Evolutionary conservation across 2,113 vertebrate species (phyloP), one percentile per base, ranked within the genome.

Genomic region (Oxygymnocypris stewartii): DNA sequence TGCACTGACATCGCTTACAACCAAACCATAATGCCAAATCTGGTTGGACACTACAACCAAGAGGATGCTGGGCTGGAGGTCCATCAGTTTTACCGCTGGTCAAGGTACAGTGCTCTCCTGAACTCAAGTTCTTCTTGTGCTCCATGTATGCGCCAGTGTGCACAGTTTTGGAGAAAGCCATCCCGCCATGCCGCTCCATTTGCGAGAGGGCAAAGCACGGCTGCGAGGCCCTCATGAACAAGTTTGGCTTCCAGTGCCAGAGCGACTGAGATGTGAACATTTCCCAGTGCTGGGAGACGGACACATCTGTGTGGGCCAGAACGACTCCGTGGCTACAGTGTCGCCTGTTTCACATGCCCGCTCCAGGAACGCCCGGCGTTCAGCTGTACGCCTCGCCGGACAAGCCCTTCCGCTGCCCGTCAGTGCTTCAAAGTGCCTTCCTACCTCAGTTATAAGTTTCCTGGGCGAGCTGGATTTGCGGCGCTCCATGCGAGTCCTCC

Each of bases 201-300:
- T 99, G 98, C 6, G 97, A 99, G 93, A 93, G 97, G 35, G 97
- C 97, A 0, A 96, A 97, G 85, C 97, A 97, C 80, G 98, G 98
- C 88, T 99, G 98, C 13, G 97, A 99, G 89, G 98, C 97, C n/a
- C 97, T 99, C 78, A 99, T 99, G 98, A 99, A 99, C 92, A 99
- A 99, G 87, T 99, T 99, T 0, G 97, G 97, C 4, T 99, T 99
- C 87, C 97, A 99, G 82, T 99, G 98, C 98, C 98, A 0, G 98
- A 99, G 83, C 94, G 97, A 1, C 90, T 99, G 28, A 95, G 97
- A 6, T 99, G 98, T 4, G 98, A 99, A 90, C 96, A 98, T 90
- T 99, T 99, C 89, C 98, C 98, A 1, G 97, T 97, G 69, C 94
- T 97, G 5, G 98, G 98, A 0, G 94, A 97, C 0, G 97, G 96